Percentiles rank a stretch among this genome's conserved stretches.
phyloP scores from a whole-genome alignment of 2,797 vertebrate genomes.

The Potorous gilbertii region DNA sequence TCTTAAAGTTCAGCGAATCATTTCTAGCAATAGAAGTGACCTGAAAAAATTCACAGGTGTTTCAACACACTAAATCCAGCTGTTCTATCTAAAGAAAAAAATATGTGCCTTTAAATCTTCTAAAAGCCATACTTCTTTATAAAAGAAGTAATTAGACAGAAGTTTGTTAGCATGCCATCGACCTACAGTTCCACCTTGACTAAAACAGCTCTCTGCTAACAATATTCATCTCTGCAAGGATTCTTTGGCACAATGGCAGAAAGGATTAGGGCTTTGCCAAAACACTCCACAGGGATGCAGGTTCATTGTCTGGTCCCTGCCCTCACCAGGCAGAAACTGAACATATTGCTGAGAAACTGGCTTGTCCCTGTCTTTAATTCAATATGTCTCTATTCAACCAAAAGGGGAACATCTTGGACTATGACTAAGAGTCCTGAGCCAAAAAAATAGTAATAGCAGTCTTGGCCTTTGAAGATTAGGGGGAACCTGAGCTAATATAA shows the following conservation, averaged over 20 bases:
- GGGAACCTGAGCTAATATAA: background rate
- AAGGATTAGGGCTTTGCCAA: background rate
- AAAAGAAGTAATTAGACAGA: conserved; percentile 65
- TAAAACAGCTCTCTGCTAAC: conserved; percentile 72
- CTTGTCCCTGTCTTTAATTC: conserved; percentile 42
- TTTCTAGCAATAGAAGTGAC: conserved; percentile 46
- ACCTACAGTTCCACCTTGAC: conserved; percentile 53
- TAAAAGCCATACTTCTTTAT: conserved; percentile 52
- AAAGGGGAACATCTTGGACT: background rate
- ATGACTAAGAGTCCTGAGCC: conserved; percentile 26
- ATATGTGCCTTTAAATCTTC: background rate
- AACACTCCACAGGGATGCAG: background rate
- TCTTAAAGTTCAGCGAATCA: conserved; percentile 59
- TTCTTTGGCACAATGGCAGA: conserved; percentile 34
- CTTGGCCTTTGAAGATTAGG: background rate
- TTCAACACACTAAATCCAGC: conserved; percentile 13
- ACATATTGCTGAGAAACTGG: conserved; percentile 66
- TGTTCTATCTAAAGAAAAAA: conserved; percentile 28
- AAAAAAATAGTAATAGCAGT: background rate
- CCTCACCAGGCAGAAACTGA: conserved; percentile 62
- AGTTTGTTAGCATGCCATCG: conserved; percentile 64
- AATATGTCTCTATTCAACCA: conserved; percentile 66
- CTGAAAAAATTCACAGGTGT: conserved; percentile 28
- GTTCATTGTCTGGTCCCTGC: conserved; percentile 65
- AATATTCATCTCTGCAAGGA: conserved; percentile 57